Base-by-base conservation (phyloP, 92 coral and sea anemone species). In the Diadumene lineata region DNA sequence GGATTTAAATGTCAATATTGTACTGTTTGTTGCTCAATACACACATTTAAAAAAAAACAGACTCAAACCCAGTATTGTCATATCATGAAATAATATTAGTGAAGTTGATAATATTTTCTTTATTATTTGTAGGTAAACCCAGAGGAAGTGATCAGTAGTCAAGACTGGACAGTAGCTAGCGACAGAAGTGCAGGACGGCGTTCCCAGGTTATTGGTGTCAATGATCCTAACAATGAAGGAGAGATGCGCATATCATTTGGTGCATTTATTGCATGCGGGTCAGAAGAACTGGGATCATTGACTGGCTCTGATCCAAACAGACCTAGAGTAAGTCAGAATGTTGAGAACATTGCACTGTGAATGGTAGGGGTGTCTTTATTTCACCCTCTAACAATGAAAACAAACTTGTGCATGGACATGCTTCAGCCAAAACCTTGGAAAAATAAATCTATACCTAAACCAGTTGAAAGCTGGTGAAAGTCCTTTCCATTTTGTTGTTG, bases 171-270 rank as follows among this genome's bases (percentile, higher is more conserved):
- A 63, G 73, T 92, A n/a, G 93, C 98, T 17, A 88, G 81, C 67
- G 84, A 83, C 10, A 78, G 84, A 56, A 71, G 81, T 32, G 64
- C 46, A 21, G 70, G 66, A n/a, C 71, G 96, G 22, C 81, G 87
- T 23, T 92, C 98, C 24, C 75, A 82, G 62, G 87, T 91, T 31
- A 69, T 92, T 13, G 97, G 97, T 34, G 60, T 94, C 34, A 92
- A 92, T 84, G 98, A 94, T 55, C 98, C 98, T 27, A 58, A 84
- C 34, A 78, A 86, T 56, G 77, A 60, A 65, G 98, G 98, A 16
- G 98, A 94, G 60, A 90, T 91, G 43, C 90, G 98, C 24, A 82
- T 94, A 17, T 94, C 98, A 19, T 88, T 94, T 79, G 97, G 98
- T 17, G 84, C 87, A 16, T 86, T 94, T 55, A 66, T 91, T 32